Evolutionary conservation across 1,140 invertebrate species (phyloP).

Genomic region (Condylostylus longicornis): DNA sequence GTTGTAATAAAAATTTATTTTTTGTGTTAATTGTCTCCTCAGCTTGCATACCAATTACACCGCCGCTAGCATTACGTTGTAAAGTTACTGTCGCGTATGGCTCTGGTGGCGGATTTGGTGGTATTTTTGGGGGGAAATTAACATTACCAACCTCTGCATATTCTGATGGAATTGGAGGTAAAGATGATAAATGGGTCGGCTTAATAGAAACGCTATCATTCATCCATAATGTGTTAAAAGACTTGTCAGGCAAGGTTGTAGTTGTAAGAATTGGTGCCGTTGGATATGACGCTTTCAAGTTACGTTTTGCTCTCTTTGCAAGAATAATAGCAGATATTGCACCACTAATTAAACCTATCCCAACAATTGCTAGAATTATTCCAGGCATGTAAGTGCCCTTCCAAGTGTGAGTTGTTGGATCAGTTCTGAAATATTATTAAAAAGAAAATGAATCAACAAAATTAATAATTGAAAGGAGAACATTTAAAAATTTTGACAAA

Average conservation of each 20-base stretch:
- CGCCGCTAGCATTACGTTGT: slow-evolving; percentile 1
- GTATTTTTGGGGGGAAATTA: slow-evolving; percentile 31
- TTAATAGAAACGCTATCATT: slow-evolving; percentile 9
- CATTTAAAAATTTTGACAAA: background rate
- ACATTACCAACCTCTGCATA: slow-evolving; percentile 46
- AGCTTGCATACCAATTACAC: background rate
- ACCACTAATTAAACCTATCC: slow-evolving; percentile 36
- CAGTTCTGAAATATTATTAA: slow-evolving; percentile 36
- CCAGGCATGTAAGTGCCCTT: slow-evolving; percentile 3
- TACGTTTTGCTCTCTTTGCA: slow-evolving; percentile 41
- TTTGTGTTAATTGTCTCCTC: too few relatives aligned
- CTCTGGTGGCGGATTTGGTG: slow-evolving; percentile 39
- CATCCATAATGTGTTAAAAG: slow-evolving; percentile 4
- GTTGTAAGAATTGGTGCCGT: slow-evolving; percentile 2
- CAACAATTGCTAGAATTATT: slow-evolving; percentile 2
- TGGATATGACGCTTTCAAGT: slow-evolving; percentile 30
- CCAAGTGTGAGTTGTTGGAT: slow-evolving; percentile 31
- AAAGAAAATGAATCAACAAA: slow-evolving; percentile 36
- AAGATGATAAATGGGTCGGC: slow-evolving; percentile 33
- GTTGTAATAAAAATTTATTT: too few relatives aligned
- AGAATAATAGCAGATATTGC: slow-evolving; percentile 35
- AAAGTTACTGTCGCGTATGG: slow-evolving; percentile 61
- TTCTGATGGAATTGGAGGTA: slow-evolving; percentile 36
- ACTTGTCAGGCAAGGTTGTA: slow-evolving; percentile 3
- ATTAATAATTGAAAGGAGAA: slow-evolving; percentile 16